Conservation (phyloP, 2,888 invertebrate species). For the Andrena chrysosceles region DNA sequence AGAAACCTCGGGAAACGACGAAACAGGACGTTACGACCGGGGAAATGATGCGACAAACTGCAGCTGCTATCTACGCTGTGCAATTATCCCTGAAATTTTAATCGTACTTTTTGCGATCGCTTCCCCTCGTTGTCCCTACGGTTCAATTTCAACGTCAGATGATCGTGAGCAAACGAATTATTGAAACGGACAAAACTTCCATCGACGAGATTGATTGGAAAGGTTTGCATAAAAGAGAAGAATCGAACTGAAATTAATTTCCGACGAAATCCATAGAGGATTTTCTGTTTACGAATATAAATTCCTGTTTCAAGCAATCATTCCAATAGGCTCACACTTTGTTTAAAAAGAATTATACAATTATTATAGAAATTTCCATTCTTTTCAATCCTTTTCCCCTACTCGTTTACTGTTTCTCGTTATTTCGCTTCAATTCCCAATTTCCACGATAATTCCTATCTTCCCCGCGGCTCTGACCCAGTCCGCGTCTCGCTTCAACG, state of each 20-base stretch:
- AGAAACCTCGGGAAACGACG: background rate
- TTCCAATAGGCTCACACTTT: background rate
- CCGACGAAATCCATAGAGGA: background rate
- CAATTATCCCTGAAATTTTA: background rate
- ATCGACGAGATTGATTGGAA: conserved; percentile 6
- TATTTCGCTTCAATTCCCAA: background rate
- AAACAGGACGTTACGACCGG: background rate
- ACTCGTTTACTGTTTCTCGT: background rate
- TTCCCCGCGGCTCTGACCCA: background rate
- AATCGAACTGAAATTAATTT: conserved; percentile 16
- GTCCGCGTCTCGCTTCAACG: background rate
- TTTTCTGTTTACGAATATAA: background rate
- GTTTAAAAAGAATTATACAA: background rate
- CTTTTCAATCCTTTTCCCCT: background rate
- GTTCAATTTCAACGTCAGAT: conserved; percentile 13
- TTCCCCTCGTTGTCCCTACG: background rate
- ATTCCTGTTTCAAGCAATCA: background rate
- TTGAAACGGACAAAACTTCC: conserved; percentile 22
- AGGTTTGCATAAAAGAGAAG: background rate
- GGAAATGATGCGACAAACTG: background rate
- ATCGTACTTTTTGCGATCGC: background rate
- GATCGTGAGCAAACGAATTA: conserved; percentile 6
- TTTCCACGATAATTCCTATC: background rate
- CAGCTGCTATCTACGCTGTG: background rate
- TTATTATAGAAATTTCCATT: background rate